Evolutionary conservation across 2,888 invertebrate genomes (phyloP).

Genomic region (Adineta ricciae): DNA sequence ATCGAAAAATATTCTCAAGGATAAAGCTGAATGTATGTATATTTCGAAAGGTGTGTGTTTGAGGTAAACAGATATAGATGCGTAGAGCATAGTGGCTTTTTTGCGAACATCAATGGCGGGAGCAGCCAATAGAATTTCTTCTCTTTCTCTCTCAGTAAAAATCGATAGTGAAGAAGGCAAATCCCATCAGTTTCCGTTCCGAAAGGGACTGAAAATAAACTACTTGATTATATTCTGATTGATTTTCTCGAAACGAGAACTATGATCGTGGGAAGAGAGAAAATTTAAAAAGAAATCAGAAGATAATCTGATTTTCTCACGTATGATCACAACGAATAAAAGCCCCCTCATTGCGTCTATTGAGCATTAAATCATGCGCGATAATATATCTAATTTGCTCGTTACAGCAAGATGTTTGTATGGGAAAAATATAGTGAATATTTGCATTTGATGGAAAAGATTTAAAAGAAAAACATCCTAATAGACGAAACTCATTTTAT

Average conservation of each 20-base stretch:
- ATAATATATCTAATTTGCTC: no score
- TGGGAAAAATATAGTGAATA: no score
- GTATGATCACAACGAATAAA: no score
- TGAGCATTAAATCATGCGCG: no score
- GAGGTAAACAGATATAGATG: not conserved
- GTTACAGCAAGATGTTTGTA: no score
- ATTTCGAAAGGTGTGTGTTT: not conserved
- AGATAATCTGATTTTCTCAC: not conserved
- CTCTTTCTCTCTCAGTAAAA: not conserved
- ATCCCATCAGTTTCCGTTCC: not conserved
- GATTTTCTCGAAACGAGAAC: not conserved
- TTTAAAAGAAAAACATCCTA: no score
- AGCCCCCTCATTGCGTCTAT: no score
- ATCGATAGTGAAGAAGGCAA: not conserved
- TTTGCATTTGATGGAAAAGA: no score
- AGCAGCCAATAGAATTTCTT: not conserved
- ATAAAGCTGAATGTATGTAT: no score
- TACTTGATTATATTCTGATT: not conserved
- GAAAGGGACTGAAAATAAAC: not conserved
- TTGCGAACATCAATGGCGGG: not conserved
- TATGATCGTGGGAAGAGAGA: not conserved
- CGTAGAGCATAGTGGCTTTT: not conserved
- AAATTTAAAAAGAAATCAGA: not conserved
- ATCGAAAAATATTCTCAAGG: not conserved
- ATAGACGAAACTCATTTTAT: no score